Evolutionary conservation across 2,888 invertebrate species (phyloP), one percentile per base, ranked within the genome.

Genomic region (Napeogenes sylphis): DNA sequence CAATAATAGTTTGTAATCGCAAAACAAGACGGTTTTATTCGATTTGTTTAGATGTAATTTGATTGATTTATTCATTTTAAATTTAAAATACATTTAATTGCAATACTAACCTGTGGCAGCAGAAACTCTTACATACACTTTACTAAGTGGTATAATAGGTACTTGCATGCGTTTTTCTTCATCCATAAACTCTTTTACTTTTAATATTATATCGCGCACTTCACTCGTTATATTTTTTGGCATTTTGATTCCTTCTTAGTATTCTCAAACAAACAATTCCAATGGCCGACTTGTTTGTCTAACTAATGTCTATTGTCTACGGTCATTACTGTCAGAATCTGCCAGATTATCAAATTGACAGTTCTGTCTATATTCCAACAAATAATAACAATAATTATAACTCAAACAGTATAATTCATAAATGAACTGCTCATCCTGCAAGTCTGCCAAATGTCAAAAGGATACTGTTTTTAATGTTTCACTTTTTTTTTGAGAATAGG

Each of bases 131-230:
- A 89, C 83, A 67, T 90, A 89, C 30, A 90, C 90, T 79, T 90
- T 90, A 71, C 87, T 87, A 13, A 90, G 76, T 2, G 90, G 90
- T 75, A 90, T 90, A 73, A 90, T 90, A 35, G 90, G 90, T 65
- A 88, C 87, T 77, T 90, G 89, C 90, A 90, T 90, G 51, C 89
- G 82, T 75, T 90, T 90, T 61, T 90, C 90, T 61, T 89, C 89
- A 61, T 90, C 90, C 90, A 90, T 90, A 73, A 90, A 90, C 69
- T 89, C 90, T 71, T 90, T 90, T 2, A 90, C 90, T 75, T 87
- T 89, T 63, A 90, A 72, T 74, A 90, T 89, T 70, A 90, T 86
- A 58, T 89, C 89, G n/a, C 90, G 85, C 56, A 90, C 90, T 75
- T 90, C 90, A 73, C 74, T 83, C 4, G 87, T 89, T 64, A 90